Evolutionary conservation across 1,140 invertebrate genomes (phyloP).

Genomic region (Araneus ventricosus): DNA sequence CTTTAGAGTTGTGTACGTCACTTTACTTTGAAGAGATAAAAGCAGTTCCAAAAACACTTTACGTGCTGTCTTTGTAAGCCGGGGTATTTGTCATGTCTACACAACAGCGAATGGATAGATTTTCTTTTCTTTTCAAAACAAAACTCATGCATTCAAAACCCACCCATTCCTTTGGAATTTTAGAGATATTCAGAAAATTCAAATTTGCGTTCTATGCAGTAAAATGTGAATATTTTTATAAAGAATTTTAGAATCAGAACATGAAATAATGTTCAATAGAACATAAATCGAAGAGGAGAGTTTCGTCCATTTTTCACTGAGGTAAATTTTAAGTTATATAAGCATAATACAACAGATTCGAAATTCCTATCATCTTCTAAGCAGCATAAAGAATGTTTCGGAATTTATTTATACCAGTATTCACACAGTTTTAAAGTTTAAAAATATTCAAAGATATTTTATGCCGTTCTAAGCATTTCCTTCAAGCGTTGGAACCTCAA

Average conservation of each 20-base stretch:
- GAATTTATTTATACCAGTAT: too few relatives aligned
- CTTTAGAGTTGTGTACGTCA: not conserved
- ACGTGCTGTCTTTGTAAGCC: conserved; percentile 19
- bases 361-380: too few relatives aligned
- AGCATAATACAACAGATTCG: too few relatives aligned
- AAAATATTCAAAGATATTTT: too few relatives aligned
- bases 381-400: too few relatives aligned
- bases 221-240: not conserved
- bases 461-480: too few relatives aligned
- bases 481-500: too few relatives aligned
- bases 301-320: too few relatives aligned
- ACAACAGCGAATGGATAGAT: conserved; percentile 10
- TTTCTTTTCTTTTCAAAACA: not conserved
- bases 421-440: too few relatives aligned
- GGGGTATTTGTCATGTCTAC: conserved; percentile 36
- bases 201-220: not conserved
- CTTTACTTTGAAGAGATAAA: conserved; percentile 31
- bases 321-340: too few relatives aligned
- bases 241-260: not conserved
- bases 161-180: not conserved
- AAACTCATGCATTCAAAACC: conserved; percentile 8
- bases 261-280: too few relatives aligned
- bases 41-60: conserved; percentile 27
- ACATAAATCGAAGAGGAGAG: too few relatives aligned
- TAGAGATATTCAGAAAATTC: not conserved